These are phyloP conservation scores for Ephydatia muelleri DNA, from an alignment of 37 sponge, comb jelly and placozoan species.

Conservation along the genomic window DNA sequence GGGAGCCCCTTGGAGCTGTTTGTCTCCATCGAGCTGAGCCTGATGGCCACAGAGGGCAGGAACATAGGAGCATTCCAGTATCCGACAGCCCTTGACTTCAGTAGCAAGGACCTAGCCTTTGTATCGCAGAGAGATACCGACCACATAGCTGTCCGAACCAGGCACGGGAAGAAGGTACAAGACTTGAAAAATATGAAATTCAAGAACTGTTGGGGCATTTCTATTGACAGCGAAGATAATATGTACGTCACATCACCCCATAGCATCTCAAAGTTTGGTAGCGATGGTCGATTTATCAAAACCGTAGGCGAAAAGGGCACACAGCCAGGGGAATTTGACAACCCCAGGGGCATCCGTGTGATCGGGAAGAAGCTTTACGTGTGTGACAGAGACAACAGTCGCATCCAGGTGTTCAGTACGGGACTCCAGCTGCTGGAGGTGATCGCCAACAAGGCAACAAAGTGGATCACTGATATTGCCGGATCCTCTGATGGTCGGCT, in stretches of 20 bases:
- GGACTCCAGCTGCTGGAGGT: constrained; percentile 6
- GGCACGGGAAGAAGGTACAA: not conserved
- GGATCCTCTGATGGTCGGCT: no score
- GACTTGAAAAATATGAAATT: not conserved
- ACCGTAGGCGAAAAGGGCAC: constrained; percentile 11
- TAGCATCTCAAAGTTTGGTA: not conserved
- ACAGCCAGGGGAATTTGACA: constrained; percentile 25
- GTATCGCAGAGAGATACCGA: constrained; percentile 16
- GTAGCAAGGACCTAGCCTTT: constrained; percentile 8
- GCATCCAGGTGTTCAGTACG: constrained; percentile 17
- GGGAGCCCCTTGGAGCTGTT: constrained; percentile 15
- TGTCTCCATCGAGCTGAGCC: constrained; percentile 14
- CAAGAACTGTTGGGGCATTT: constrained; percentile 27
- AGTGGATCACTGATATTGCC: no score
- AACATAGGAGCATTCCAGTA: constrained; percentile 8
- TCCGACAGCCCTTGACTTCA: constrained; percentile 27
- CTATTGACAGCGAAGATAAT: constrained; percentile 28
- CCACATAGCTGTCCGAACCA: not conserved
- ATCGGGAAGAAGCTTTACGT: constrained; percentile 19
- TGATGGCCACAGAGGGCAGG: not conserved
- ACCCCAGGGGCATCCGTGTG: constrained; percentile 37
- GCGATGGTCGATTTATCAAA: not conserved
- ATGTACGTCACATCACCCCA: constrained; percentile 24
- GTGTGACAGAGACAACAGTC: constrained; percentile 45
- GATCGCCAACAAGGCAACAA: no score